Conservation (phyloP, 2,888 invertebrate species). For the Scaptomyza reducta region DNA sequence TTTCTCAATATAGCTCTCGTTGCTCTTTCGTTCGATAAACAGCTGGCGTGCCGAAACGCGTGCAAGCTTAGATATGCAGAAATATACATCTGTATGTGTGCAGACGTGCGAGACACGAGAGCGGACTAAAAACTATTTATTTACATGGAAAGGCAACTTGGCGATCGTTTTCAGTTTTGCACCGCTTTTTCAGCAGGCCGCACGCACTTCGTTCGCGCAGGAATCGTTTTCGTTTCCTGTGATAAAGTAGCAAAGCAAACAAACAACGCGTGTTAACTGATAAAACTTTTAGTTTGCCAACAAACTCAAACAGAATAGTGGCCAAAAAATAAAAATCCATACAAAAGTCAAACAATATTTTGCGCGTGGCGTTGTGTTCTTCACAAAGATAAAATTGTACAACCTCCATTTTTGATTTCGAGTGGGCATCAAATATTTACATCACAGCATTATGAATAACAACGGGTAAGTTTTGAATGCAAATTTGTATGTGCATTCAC, state of each 20-base stretch:
- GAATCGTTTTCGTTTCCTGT: constrained; percentile 24
- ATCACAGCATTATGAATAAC: constrained; percentile 55
- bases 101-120: constrained; percentile 26
- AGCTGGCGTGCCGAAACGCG: constrained; percentile 37
- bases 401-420: constrained; percentile 5
- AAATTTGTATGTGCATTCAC: constrained; percentile 5
- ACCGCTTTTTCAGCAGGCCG: constrained; percentile 34
- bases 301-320: background rate
- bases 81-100: constrained; percentile 1
- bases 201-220: constrained; percentile 17
- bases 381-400: constrained; percentile 7
- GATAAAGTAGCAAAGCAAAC: constrained; percentile 49
- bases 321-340: constrained; percentile 15
- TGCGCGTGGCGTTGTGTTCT: constrained; percentile 35
- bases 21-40: constrained; percentile 27
- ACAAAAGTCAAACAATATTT: constrained; percentile 7
- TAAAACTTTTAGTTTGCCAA: constrained; percentile 26
- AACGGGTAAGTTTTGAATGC: constrained; percentile 57
- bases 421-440: constrained; percentile 19
- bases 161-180: constrained; percentile 54
- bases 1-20: constrained; percentile 1
- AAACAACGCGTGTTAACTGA: constrained; percentile 51
- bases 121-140: constrained; percentile 62
- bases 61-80: constrained; percentile 28
- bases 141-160: constrained; percentile 51